Conservation (phyloP, 2,113 vertebrate species). For the Cyprinodon tularosa region DNA sequence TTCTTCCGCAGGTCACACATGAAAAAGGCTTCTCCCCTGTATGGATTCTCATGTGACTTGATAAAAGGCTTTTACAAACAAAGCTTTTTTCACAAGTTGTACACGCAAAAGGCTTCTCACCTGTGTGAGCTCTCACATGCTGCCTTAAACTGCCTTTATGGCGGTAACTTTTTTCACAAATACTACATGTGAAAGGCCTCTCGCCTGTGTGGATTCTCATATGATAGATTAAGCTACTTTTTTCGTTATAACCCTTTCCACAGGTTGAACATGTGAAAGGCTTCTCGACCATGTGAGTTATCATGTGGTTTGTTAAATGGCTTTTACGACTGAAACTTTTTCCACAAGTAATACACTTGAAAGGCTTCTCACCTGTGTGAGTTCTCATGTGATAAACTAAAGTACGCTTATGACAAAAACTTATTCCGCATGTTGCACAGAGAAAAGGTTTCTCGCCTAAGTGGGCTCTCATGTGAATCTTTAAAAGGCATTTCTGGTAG, state of each 20-base stretch:
- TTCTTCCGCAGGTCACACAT: neutral
- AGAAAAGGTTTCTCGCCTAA: neutral
- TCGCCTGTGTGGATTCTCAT: neutral
- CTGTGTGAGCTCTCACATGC: neutral
- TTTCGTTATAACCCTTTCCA: neutral
- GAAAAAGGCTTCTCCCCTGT: too few relatives aligned
- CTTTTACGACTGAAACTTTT: too few relatives aligned
- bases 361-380: too few relatives aligned
- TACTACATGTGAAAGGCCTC: neutral
- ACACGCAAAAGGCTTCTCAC: neutral
- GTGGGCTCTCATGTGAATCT: neutral
- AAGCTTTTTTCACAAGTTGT: neutral
- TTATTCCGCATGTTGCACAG: too few relatives aligned
- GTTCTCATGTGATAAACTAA: too few relatives aligned
- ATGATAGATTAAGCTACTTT: neutral
- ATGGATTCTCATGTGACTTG: neutral
- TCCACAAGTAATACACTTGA: too few relatives aligned
- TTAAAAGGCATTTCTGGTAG: neutral
- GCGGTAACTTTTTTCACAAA: neutral
- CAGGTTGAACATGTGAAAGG: neutral
- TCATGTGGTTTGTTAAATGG: neutral
- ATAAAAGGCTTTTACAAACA: neutral
- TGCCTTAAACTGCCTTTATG: neutral
- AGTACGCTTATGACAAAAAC: too few relatives aligned
- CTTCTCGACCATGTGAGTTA: neutral